Conservation (phyloP, 2,113 vertebrate genomes). For the Acanthisitta chloris region DNA sequence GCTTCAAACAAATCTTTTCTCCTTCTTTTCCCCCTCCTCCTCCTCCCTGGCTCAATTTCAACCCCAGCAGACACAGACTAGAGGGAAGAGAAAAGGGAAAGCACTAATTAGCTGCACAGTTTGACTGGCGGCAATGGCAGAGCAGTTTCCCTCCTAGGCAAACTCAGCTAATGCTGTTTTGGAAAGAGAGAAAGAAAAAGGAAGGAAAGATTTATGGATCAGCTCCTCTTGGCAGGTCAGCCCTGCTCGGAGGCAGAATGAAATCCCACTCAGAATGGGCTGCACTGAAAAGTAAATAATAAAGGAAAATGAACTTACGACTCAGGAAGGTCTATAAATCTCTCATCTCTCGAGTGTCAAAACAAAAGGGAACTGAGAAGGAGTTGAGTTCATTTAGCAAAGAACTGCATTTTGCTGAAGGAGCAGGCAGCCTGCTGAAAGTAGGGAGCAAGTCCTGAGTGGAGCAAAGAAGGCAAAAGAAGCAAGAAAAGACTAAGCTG, state of each 20-base stretch:
- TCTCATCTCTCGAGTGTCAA: neutral
- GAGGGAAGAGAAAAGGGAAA: constrained; percentile 33
- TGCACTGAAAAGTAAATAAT: constrained; percentile 51
- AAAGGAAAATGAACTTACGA: constrained; percentile 46
- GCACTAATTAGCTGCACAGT: constrained; percentile 58
- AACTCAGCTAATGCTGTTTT: constrained; percentile 51
- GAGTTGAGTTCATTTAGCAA: neutral
- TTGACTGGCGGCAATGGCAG: constrained; percentile 42
- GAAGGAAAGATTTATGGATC: constrained; percentile 65
- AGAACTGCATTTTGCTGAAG: neutral
- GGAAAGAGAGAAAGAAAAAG: constrained; percentile 46
- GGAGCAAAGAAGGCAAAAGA: neutral
- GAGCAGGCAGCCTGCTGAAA: neutral
- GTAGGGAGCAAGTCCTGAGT: neutral
- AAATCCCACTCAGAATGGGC: constrained; percentile 12
- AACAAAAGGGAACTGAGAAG: constrained; percentile 25
- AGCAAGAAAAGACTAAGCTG: neutral
- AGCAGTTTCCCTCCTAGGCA: constrained; percentile 53
- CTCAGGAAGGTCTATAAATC: constrained; percentile 58
- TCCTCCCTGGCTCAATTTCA: neutral
- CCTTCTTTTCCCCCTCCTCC: neutral
- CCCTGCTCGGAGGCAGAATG: constrained; percentile 49
- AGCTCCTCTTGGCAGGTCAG: constrained; percentile 54
- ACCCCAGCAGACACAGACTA: neutral
- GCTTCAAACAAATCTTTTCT: neutral